phyloP scores from a whole-genome alignment of 30 jellyfish, hydroid and myxozoan species.

The Aurelia coerulea region DNA sequence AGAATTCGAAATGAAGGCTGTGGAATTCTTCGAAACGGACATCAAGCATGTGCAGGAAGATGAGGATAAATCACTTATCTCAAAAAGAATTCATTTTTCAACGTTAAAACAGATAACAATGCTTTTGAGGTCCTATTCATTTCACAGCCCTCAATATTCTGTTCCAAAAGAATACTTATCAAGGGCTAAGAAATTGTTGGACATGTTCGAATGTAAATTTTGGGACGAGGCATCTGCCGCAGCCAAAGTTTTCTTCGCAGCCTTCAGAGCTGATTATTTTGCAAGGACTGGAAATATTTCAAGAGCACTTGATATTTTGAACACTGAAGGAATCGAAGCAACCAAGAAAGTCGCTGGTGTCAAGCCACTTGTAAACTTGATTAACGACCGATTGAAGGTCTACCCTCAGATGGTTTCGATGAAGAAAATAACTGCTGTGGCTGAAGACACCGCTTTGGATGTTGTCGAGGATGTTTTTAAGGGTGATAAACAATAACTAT shows the following conservation, averaged over 20 bases:
- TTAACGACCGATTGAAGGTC: neutral
- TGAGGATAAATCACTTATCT: slow-evolving; percentile 3
- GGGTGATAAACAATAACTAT: too few species aligned
- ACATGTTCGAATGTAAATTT: neutral
- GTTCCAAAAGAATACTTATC: neutral
- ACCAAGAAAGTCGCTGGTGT: neutral
- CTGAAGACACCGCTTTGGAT: too few species aligned
- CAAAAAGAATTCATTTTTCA: slow-evolving; percentile 1
- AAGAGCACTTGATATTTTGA: slow-evolving; percentile 3
- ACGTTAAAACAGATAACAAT: neutral
- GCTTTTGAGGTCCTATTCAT: neutral
- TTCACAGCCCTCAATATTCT: neutral
- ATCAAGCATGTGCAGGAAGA: neutral
- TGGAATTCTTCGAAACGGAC: neutral
- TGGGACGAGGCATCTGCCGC: neutral
- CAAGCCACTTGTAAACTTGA: neutral
- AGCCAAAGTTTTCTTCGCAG: slow-evolving; percentile 1
- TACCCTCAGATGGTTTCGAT: neutral
- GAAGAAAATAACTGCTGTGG: neutral
- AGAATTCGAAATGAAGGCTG: slow-evolving; percentile 4
- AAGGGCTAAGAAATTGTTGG: neutral
- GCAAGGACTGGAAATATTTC: neutral
- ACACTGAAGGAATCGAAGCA: neutral
- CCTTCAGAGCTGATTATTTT: slow-evolving; percentile 1
- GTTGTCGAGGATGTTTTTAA: too few species aligned